Evolutionary conservation across 2,888 invertebrate species (phyloP), one percentile per base, ranked within the genome.

Genomic region (Hypsopygia costalis): DNA sequence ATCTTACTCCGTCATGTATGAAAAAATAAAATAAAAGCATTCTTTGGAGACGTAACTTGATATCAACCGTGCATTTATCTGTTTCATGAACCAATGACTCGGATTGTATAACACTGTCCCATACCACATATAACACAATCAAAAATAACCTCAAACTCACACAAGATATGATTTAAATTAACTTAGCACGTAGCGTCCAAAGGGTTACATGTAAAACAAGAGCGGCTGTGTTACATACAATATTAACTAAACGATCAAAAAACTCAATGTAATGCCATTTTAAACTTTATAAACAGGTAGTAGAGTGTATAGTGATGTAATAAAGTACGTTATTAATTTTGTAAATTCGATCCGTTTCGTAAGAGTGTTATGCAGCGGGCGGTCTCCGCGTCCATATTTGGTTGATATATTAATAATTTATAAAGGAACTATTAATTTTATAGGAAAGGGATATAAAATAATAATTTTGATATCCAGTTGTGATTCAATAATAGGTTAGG

Each of bases 1-100:
- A 29, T 11, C 30, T 10, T 22, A 12, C 20, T 29, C 11, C 55
- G 47, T 53, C 59, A 62, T 50, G 55, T 61, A 53, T 48, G 50
- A 52, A 68, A 63, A 50, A 55, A 62, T 69, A 73, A 68, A 64
- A 59, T 62, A 58, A 61, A 59, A 55, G 43, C 43, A 50, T 51
- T 58, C 58, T 57, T 56, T 37, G 20, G 51, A 67, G 64, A 62
- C 57, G 85, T 73, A 82, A 87, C 78, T 62, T 66, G 78, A 87
- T 85, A 85, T 75, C 65, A 67, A 58, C 63, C 69, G 76, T 70
- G 78, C 80, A 79, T 81, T 79, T 80, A 81, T 81, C 80, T 76
- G 79, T 80, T 80, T 81, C 73, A 79, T 78, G 70, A 76, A 53
- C 79, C 75, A 77, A 64, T 69, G 74, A 57, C 50, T 69, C 69